Base-by-base conservation (phyloP, 2,888 invertebrate species). In the Andrena praecox region DNA sequence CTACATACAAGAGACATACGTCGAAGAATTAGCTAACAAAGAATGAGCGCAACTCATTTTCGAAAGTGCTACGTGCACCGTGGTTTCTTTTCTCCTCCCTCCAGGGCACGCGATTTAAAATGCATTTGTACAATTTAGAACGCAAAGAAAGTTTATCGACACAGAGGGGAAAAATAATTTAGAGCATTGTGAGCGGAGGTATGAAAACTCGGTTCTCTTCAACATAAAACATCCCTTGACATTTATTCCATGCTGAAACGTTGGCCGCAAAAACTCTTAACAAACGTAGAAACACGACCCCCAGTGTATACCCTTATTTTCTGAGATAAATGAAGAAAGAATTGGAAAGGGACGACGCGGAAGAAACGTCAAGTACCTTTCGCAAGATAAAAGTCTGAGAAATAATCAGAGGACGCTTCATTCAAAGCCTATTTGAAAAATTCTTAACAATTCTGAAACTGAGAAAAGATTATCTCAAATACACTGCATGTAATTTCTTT, bases 41-140 rank as follows among this genome's bases (percentile, higher is more conserved):
- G 63, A 66, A 73, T 54, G 66, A 74, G 71, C 70, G 50, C 84
- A 81, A 84, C 85, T 89, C 89, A 90, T 90, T 90, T 89, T 90
- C 84, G 82, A 79, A 89, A 90, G 89, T 90, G 89, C 88, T 87
- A 81, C 86, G 84, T 87, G 87, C 20, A 82, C 85, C 85, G 3
- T 60, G 50, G 27, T 59, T 66, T 29, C 56, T 67, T 68, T 63
- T 29, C 70, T 27, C 62, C 5, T 48, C 50, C 12, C 27, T n/a
- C 27, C 66, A 16, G 66, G 69, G 42, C 63, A 66, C 42, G 64
- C 64, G 48, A 81, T 74, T 81, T 79, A 74, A 54, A 81, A 74
- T 72, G 80, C 78, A 80, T 68, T 72, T 72, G 54, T 56, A 67
- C 72, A 72, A 62, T 63, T 72, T 29, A 71, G 54, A 70, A 60